Percentiles rank a stretch among this genome's conserved stretches.
Conservation (phyloP, 2,888 invertebrate species). For the Aphodius granarius region DNA sequence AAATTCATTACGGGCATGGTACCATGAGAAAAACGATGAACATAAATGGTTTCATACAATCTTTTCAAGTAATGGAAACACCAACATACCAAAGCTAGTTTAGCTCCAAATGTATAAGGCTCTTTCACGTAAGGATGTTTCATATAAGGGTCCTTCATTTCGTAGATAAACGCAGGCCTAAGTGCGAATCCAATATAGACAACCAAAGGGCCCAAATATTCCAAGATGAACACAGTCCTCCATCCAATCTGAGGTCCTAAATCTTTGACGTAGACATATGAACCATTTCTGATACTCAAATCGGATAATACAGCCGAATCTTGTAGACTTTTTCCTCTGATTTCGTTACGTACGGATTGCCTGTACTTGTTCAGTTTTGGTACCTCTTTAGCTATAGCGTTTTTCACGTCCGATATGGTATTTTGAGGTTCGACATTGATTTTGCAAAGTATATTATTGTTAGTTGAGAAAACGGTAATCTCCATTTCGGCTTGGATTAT, state of each 20-base stretch:
- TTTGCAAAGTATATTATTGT: slow-evolving; percentile 32
- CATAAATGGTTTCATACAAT: slow-evolving; percentile 91
- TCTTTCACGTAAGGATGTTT: too few species aligned
- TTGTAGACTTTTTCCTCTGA: slow-evolving; percentile 79
- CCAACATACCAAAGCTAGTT: slow-evolving; percentile 85
- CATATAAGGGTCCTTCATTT: slow-evolving; percentile 55
- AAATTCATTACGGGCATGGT: slow-evolving; percentile 97
- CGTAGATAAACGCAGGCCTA: slow-evolving; percentile 89
- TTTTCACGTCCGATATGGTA: slow-evolving; percentile 76
- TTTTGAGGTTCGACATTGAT: slow-evolving; percentile 60
- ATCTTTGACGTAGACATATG: slow-evolving; percentile 89
- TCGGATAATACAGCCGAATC: slow-evolving; percentile 75
- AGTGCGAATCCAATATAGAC: slow-evolving; percentile 88
- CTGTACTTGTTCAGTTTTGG: slow-evolving; percentile 75
- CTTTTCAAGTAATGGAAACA: slow-evolving; percentile 90
- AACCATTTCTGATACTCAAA: slow-evolving; percentile 67
- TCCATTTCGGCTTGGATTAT: background rate
- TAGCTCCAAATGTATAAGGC: slow-evolving; percentile 47
- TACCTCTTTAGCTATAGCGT: slow-evolving; percentile 68
- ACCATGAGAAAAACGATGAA: slow-evolving; percentile 96
- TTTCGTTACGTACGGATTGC: slow-evolving; percentile 81
- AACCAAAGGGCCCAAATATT: slow-evolving; percentile 94
- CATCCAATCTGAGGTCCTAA: slow-evolving; percentile 98
- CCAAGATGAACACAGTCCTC: slow-evolving; percentile 94
- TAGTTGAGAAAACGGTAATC: slow-evolving; percentile 20